phyloP scores from a whole-genome alignment of 2,113 vertebrate species.

The Polyodon spathula region DNA sequence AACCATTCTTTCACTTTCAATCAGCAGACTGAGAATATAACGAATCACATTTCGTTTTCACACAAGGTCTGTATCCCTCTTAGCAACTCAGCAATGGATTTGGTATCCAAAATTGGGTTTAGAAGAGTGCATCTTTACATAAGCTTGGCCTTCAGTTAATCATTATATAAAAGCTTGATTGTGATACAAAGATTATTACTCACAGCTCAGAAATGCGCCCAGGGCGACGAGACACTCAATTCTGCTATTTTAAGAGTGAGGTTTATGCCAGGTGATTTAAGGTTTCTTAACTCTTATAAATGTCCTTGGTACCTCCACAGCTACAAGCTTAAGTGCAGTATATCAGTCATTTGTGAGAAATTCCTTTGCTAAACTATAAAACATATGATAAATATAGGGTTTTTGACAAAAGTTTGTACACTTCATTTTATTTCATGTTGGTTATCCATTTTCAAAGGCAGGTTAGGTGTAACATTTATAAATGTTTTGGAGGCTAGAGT shows the following conservation, averaged over 20 bases:
- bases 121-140: slow-evolving; percentile 51
- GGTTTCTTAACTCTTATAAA: slow-evolving; percentile 21
- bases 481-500: too few relatives aligned
- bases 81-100: slow-evolving; percentile 12
- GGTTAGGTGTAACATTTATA: too few relatives aligned
- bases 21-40: too few relatives aligned
- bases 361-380: too few relatives aligned
- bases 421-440: too few relatives aligned
- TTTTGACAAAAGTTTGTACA: too few relatives aligned
- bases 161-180: slow-evolving; percentile 50
- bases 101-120: slow-evolving; percentile 31
- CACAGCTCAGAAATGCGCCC: slow-evolving; percentile 56
- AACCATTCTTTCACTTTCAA: too few relatives aligned
- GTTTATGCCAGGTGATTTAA: slow-evolving; percentile 24
- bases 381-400: too few relatives aligned
- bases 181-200: slow-evolving; percentile 55
- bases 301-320: slow-evolving; percentile 18
- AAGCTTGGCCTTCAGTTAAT: slow-evolving; percentile 41
- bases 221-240: slow-evolving; percentile 36
- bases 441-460: too few relatives aligned
- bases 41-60: too few relatives aligned
- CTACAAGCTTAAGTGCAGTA: slow-evolving; percentile 16
- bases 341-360: too few relatives aligned
- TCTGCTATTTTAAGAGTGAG: slow-evolving; percentile 36
- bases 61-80: too few relatives aligned